Conservation (phyloP, 2,797 vertebrate genomes). For the Hippopotamyrus pictus region DNA sequence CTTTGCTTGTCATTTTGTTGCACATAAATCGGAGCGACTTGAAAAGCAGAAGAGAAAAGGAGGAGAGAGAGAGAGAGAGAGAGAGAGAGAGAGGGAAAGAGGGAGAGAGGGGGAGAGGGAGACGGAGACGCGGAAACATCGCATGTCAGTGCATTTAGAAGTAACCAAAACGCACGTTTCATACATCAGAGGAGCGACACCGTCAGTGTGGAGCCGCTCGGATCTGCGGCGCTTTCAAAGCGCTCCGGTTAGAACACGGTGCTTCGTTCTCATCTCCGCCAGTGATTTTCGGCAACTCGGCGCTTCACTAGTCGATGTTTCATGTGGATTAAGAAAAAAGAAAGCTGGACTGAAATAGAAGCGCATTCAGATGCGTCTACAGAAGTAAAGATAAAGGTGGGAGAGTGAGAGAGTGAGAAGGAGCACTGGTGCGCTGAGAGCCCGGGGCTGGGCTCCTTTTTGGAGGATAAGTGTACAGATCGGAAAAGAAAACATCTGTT, state of each 20-base stretch:
- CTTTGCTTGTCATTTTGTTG: constrained; percentile 5
- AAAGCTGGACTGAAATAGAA: neutral
- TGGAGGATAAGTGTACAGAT: neutral
- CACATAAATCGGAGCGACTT: neutral
- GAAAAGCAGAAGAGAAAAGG: neutral
- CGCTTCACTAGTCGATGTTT: neutral
- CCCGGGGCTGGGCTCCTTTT: neutral
- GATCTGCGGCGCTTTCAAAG: neutral
- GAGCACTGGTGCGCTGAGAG: neutral
- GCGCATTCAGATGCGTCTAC: neutral
- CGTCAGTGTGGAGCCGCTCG: neutral
- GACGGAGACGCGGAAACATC: neutral
- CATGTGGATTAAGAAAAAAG: neutral
- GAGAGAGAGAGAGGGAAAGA: neutral
- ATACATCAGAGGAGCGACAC: neutral
- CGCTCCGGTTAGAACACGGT: neutral
- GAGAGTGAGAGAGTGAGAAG: neutral
- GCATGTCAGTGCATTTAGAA: neutral
- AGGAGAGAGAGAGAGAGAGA: neutral
- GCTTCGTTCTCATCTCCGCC: neutral
- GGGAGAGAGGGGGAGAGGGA: neutral
- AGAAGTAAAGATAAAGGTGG: neutral
- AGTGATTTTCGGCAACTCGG: neutral
- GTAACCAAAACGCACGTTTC: constrained; percentile 8
- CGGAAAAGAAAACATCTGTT: neutral